phyloP scores from a whole-genome alignment of 2,797 vertebrate genomes.

The Perodicticus potto region DNA sequence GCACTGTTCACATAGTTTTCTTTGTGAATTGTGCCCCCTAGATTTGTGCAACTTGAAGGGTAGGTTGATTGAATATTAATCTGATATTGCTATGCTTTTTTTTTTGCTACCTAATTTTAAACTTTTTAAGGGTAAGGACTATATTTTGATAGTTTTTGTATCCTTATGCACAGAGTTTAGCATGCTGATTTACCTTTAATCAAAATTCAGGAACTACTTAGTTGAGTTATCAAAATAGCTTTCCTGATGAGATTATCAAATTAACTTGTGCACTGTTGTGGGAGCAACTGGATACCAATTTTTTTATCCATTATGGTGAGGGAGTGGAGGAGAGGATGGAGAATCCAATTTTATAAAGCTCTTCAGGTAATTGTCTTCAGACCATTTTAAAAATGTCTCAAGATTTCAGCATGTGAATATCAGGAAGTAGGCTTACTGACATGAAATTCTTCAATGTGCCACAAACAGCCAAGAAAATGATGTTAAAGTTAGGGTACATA shows the following conservation, averaged over 20 bases:
- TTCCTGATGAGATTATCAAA: conserved; percentile 73
- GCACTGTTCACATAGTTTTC: neutral
- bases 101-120: neutral
- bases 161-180: conserved; percentile 30
- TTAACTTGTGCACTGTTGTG: conserved; percentile 12
- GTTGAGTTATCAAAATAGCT: conserved; percentile 70
- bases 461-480: neutral
- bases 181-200: conserved; percentile 65
- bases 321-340: neutral
- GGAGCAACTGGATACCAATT: conserved; percentile 49
- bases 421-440: neutral
- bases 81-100: neutral
- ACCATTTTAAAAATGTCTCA: conserved; percentile 40
- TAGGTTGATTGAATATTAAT: neutral
- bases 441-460: neutral
- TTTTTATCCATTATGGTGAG: conserved; percentile 6
- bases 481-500: neutral
- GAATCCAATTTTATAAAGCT: conserved; percentile 49
- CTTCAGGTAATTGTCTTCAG: neutral
- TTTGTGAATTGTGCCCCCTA: neutral
- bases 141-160: conserved; percentile 53
- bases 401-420: conserved; percentile 30
- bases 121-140: conserved; percentile 46
- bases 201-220: conserved; percentile 69
- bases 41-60: neutral